These are phyloP conservation scores for Drosophila mulleri DNA, from an alignment of 2,888 invertebrate species.

Conservation along the genomic window DNA sequence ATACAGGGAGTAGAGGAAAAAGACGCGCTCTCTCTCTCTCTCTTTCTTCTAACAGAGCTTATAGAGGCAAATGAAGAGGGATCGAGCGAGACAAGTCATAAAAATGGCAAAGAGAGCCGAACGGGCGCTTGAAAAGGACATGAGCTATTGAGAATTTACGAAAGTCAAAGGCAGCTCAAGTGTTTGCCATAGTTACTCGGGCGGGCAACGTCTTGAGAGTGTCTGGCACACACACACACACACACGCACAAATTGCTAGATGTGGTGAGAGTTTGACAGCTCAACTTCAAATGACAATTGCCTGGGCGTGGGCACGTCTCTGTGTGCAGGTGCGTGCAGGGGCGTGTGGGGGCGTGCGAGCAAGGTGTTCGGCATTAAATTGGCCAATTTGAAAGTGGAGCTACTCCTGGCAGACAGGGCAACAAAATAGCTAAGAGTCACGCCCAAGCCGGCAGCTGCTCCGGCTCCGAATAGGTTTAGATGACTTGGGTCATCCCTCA, in stretches of 20 bases:
- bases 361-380: slow-evolving; percentile 50
- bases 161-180: slow-evolving; percentile 4
- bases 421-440: slow-evolving; percentile 60
- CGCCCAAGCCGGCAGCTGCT: slow-evolving; percentile 52
- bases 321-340: slow-evolving; percentile 20
- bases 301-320: slow-evolving; percentile 49
- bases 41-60: too few species aligned
- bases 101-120: not conserved
- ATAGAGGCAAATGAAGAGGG: not conserved
- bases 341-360: slow-evolving; percentile 33
- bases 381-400: slow-evolving; percentile 62
- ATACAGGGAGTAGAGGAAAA: not conserved
- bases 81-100: not conserved
- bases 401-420: slow-evolving; percentile 18
- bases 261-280: slow-evolving; percentile 56
- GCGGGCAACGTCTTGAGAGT: slow-evolving; percentile 27
- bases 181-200: slow-evolving; percentile 32
- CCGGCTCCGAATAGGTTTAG: slow-evolving; percentile 1
- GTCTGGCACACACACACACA: slow-evolving; percentile 13
- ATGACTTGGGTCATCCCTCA: slow-evolving; percentile 53
- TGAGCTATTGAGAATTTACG: not conserved
- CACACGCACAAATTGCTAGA: slow-evolving; percentile 46
- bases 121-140: not conserved
- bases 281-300: slow-evolving; percentile 73
- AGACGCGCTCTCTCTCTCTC: too few species aligned